These are phyloP conservation scores for Dendroctonus valens DNA, from an alignment of 1,140 invertebrate species.

Conservation along the genomic window DNA sequence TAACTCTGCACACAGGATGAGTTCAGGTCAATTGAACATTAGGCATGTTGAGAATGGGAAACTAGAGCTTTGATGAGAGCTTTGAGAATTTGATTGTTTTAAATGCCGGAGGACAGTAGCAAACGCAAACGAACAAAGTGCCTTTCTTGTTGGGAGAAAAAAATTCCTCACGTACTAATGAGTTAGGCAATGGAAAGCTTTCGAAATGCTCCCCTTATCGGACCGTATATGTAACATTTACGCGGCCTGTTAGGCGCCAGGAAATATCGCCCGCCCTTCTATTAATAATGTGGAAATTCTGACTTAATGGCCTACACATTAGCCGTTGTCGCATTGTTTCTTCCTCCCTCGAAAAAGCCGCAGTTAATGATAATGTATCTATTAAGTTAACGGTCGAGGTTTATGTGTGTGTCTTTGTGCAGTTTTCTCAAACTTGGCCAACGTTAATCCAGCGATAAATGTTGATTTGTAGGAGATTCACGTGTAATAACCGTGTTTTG, in stretches of 20 bases:
- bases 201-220: no score
- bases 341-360: conserved; percentile 12
- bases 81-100: no score
- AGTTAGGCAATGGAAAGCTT: no score
- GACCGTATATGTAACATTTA: no score
- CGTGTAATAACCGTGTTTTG: background rate
- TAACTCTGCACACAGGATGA: no score
- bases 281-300: conserved; percentile 25
- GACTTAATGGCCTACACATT: conserved; percentile 14
- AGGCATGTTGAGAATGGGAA: no score
- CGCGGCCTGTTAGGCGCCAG: background rate
- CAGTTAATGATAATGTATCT: conserved; percentile 13
- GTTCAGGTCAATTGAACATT: no score
- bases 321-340: conserved; percentile 23
- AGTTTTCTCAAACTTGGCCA: conserved; percentile 3
- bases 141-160: no score
- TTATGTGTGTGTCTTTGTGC: conserved; percentile 9
- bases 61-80: no score
- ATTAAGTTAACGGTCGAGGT: conserved; percentile 12
- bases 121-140: no score
- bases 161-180: no score
- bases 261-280: conserved; percentile 6
- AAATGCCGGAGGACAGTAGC: no score
- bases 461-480: background rate
- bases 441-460: conserved; percentile 8